phyloP scores from a whole-genome alignment of 2,797 vertebrate genomes.

The Scolopax bukidnonensis region DNA sequence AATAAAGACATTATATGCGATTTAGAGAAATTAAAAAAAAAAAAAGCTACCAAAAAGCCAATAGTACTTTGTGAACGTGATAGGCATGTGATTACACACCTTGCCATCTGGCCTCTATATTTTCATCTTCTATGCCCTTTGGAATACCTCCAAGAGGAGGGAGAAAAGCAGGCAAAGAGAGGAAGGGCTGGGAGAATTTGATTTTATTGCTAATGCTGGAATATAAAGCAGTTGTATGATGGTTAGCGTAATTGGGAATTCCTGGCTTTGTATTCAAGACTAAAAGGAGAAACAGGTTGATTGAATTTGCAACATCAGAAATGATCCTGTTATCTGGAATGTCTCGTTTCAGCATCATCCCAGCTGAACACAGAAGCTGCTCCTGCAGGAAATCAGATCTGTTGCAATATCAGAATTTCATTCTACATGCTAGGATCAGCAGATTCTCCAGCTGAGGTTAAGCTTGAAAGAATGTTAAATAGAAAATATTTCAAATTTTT shows the following conservation, averaged over 20 bases:
- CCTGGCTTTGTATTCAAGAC: background rate
- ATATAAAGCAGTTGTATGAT: background rate
- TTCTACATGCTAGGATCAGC: background rate
- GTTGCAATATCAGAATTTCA: background rate
- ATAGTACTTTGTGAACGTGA: background rate
- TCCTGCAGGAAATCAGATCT: background rate
- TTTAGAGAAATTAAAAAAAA: background rate
- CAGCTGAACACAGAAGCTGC: background rate
- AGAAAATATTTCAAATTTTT: background rate
- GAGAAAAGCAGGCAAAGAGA: background rate
- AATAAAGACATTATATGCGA: background rate
- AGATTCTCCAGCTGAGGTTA: background rate
- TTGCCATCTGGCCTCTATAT: slow-evolving; percentile 2
- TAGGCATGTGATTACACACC: background rate
- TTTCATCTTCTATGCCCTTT: slow-evolving; percentile 1
- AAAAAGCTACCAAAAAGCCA: background rate
- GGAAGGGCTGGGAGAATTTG: background rate
- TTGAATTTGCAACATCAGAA: background rate
- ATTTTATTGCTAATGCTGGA: background rate
- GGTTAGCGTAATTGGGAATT: background rate
- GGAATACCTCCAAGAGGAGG: background rate
- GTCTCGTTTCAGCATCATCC: background rate
- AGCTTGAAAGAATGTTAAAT: background rate
- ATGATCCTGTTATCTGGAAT: background rate
- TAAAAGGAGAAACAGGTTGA: background rate